Conservation (phyloP, 2,797 vertebrate species). For the Pipistrellus nathusii region DNA sequence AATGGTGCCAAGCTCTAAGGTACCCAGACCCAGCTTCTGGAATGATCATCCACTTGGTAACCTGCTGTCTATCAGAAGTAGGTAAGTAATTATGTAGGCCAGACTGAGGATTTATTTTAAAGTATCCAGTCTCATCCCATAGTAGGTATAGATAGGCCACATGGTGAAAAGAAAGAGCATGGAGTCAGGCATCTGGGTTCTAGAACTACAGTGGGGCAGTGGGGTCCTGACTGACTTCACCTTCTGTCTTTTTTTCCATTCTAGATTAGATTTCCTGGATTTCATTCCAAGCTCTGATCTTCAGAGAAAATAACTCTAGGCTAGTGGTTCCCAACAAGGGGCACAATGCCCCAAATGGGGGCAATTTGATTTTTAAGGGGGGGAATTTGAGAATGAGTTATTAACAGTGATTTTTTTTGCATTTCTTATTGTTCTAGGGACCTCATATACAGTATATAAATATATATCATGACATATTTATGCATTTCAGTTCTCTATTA, state of each 20-base stretch:
- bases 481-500: no score
- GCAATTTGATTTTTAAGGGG: no score
- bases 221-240: neutral
- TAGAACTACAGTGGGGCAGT: neutral
- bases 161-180: neutral
- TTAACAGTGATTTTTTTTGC: no score
- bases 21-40: neutral
- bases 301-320: neutral
- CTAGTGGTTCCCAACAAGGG: no score
- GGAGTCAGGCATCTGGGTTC: neutral
- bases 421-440: no score
- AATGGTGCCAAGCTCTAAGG: neutral
- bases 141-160: slow-evolving; percentile 30
- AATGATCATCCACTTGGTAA: neutral
- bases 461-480: no score
- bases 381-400: no score
- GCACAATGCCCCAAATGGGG: no score
- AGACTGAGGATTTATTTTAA: neutral
- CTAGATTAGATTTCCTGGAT: neutral
- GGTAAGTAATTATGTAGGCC: neutral
- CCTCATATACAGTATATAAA: no score
- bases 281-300: neutral
- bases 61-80: neutral
- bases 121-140: neutral
- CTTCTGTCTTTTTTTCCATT: neutral